Conservation (phyloP, 2,113 vertebrate genomes). For the Ptychochromis oligacanthus region DNA sequence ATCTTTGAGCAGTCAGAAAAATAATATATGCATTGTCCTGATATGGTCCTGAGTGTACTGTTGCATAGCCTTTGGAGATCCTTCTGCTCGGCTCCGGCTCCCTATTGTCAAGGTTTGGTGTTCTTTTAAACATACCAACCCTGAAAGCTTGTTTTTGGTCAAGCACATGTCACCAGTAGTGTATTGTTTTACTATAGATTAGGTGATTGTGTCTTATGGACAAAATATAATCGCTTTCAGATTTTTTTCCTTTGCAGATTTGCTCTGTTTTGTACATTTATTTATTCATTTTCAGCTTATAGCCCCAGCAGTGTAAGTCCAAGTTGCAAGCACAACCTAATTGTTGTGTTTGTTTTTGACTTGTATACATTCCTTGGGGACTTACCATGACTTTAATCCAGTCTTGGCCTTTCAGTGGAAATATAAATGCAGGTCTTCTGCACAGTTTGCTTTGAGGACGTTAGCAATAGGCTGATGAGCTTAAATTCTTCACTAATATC, state of each 20-base stretch:
- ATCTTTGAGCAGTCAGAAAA: not conserved
- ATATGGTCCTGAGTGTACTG: slow-evolving; percentile 35
- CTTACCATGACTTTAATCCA: not conserved
- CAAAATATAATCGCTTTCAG: not conserved
- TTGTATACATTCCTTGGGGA: not conserved
- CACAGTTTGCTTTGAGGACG: not conserved
- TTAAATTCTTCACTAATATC: not conserved
- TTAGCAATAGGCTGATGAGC: not conserved
- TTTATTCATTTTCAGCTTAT: not conserved
- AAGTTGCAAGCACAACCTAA: not conserved
- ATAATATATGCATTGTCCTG: slow-evolving; percentile 16
- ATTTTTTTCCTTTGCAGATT: not conserved
- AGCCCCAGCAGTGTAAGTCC: not conserved
- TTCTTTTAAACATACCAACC: slow-evolving; percentile 28
- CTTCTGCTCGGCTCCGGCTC: not conserved
- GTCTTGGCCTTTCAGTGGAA: not conserved
- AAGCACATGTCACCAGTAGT: slow-evolving; percentile 6
- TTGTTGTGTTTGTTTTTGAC: not conserved
- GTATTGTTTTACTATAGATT: slow-evolving; percentile 6
- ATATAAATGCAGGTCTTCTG: not conserved
- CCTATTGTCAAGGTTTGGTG: slow-evolving; percentile 30
- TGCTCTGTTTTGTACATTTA: not conserved
- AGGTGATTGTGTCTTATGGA: slow-evolving; percentile 16
- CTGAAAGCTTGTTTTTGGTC: slow-evolving; percentile 33
- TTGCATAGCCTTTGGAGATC: slow-evolving; percentile 55